A percentile compares a stretch with the other conserved stretches of the same genome.
Evolutionary conservation across 2,797 vertebrate genomes (phyloP).

Genomic region (Syngnathus rostellatus): DNA sequence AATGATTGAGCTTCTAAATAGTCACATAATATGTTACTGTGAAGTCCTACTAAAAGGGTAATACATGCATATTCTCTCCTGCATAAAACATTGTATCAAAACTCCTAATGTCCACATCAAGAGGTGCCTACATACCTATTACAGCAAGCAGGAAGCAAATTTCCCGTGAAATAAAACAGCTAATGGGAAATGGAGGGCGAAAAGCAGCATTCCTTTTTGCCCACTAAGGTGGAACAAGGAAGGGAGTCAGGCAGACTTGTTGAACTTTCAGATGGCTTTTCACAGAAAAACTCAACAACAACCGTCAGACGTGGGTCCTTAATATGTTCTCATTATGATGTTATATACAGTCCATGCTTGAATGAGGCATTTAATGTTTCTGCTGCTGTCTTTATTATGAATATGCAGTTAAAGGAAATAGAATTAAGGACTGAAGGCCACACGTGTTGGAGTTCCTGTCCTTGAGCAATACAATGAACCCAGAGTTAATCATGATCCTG

Average conservation of each 20-base stretch:
- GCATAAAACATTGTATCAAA: slow-evolving; percentile 68
- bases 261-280: slow-evolving; percentile 45
- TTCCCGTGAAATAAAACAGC: slow-evolving; percentile 76
- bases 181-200: slow-evolving; percentile 70
- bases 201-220: slow-evolving; percentile 56
- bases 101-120: slow-evolving; percentile 69
- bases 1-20: slow-evolving; percentile 67
- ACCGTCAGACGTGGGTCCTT: slow-evolving; percentile 15
- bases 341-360: slow-evolving; percentile 7
- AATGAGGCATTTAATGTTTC: background rate
- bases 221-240: slow-evolving; percentile 51
- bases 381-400: background rate
- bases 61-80: slow-evolving; percentile 71
- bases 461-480: background rate
- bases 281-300: slow-evolving; percentile 29
- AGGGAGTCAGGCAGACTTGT: slow-evolving; percentile 31
- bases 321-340: slow-evolving; percentile 27
- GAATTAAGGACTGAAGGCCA: background rate
- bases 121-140: slow-evolving; percentile 72
- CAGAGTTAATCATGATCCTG: background rate
- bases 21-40: slow-evolving; percentile 54
- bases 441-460: background rate
- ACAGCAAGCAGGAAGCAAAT: slow-evolving; percentile 73
- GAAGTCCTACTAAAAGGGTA: slow-evolving; percentile 61
- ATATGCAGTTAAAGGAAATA: background rate